A percentile compares a stretch with the other conserved stretches of the same genome.
These are phyloP conservation scores for Drosophila monieri DNA, from an alignment of 2,888 invertebrate genomes.

Conservation along the genomic window DNA sequence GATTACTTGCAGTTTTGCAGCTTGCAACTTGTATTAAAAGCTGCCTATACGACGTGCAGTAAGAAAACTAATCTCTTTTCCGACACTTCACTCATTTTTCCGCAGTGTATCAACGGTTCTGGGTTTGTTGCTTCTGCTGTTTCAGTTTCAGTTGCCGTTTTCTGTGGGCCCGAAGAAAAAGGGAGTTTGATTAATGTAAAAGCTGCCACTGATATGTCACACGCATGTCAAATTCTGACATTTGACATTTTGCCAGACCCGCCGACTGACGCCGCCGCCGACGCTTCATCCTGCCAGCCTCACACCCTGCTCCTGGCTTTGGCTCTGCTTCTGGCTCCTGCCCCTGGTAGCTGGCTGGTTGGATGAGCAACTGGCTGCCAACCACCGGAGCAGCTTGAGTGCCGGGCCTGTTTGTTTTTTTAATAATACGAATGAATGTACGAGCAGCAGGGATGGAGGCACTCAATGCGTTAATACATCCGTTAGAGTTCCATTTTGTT, in stretches of 20 bases:
- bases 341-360: conserved; percentile 49
- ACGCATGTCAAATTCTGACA: conserved; percentile 85
- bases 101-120: conserved; percentile 9
- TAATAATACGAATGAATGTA: conserved; percentile 45
- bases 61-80: too few relatives aligned
- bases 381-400: conserved; percentile 65
- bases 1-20: not conserved
- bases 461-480: conserved; percentile 76
- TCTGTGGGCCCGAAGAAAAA: conserved; percentile 70
- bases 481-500: conserved; percentile 71
- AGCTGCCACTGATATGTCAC: conserved; percentile 85
- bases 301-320: conserved; percentile 32
- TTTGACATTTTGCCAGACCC: conserved; percentile 83
- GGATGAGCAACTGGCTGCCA: conserved; percentile 66
- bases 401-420: conserved; percentile 60
- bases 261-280: conserved; percentile 62
- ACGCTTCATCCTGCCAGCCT: conserved; percentile 33
- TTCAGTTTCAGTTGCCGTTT: conserved; percentile 35
- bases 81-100: not conserved
- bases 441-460: conserved; percentile 32
- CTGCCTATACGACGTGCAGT: too few relatives aligned
- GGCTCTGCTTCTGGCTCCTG: conserved; percentile 27
- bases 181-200: conserved; percentile 85
- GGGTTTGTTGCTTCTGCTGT: conserved; percentile 6
- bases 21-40: too few relatives aligned